These are phyloP conservation scores for Apus apus DNA, from an alignment of 2,113 vertebrate genomes.

Conservation along the genomic window DNA sequence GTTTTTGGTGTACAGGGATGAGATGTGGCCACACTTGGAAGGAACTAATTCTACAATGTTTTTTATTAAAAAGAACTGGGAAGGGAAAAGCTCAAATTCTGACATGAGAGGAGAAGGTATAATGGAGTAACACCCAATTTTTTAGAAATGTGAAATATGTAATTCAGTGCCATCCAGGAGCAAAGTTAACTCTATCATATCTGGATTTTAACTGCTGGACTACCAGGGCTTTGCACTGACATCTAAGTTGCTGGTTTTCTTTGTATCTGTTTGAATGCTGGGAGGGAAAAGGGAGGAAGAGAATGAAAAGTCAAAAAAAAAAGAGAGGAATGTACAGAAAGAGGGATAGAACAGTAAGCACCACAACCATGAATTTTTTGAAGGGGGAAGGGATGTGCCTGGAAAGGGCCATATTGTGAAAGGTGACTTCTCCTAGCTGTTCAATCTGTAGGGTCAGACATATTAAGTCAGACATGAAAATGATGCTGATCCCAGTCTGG, in stretches of 20 bases:
- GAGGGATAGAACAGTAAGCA: neutral
- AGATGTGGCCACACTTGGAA: constrained; percentile 10
- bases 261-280: neutral
- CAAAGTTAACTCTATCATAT: neutral
- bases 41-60: neutral
- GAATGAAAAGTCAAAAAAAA: neutral
- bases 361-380: neutral
- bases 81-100: neutral
- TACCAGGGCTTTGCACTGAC: neutral
- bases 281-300: neutral
- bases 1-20: neutral
- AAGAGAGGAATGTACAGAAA: neutral
- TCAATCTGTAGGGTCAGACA: neutral
- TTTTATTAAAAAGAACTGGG: neutral
- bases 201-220: neutral
- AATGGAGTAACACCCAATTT: neutral
- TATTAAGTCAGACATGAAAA: constrained; percentile 2
- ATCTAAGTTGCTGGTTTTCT: neutral
- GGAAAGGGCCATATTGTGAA: neutral
- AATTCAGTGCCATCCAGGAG: neutral
- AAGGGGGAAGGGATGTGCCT: neutral
- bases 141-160: neutral
- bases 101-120: neutral
- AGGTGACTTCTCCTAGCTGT: neutral
- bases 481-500: neutral